These are phyloP conservation scores for Notoglanidium macrostoma DNA, from an alignment of 2,797 vertebrate species.

Conservation along the genomic window DNA sequence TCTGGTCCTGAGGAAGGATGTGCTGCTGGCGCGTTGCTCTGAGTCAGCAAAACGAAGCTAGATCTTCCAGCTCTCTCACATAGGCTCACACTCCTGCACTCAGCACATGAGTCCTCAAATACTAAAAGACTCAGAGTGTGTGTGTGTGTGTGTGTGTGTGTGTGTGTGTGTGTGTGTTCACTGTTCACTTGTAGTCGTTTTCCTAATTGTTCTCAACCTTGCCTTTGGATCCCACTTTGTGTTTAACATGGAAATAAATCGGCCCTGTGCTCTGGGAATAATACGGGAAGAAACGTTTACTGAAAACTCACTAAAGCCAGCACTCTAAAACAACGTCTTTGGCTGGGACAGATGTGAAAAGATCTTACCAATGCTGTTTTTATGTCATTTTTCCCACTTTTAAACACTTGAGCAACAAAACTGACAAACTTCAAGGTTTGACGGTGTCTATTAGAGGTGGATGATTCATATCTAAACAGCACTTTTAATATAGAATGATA, in stretches of 20 bases:
- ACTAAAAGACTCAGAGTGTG: no score
- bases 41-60: no score
- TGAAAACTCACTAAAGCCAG: background rate
- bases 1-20: no score
- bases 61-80: no score
- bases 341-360: background rate
- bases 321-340: background rate
- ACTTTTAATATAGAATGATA: background rate
- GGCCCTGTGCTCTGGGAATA: background rate
- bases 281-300: background rate
- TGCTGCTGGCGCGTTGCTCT: no score
- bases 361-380: background rate
- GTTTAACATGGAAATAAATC: background rate
- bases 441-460: background rate
- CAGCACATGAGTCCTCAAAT: no score
- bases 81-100: no score
- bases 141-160: background rate
- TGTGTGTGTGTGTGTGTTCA: constrained; percentile 6
- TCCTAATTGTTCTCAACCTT: background rate
- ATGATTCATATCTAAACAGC: background rate
- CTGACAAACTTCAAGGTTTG: background rate
- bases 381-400: background rate
- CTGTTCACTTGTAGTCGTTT: background rate
- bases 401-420: background rate
- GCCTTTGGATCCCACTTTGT: background rate